phyloP scores from a whole-genome alignment of 2,888 invertebrate species.

The Masnerella sp. region DNA sequence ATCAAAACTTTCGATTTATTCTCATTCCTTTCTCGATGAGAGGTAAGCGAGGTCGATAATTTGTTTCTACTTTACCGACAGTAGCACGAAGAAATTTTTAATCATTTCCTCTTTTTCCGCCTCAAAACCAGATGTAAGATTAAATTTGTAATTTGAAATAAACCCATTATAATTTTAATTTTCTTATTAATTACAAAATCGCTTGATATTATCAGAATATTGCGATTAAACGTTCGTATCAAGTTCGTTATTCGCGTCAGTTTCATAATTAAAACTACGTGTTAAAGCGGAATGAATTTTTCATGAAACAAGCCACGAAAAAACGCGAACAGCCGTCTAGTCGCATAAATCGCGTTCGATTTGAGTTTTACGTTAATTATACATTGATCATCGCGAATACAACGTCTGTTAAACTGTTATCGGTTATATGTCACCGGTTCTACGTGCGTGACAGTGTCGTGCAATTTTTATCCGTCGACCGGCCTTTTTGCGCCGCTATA shows the following conservation, averaged over 20 bases:
- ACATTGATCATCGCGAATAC: conserved; percentile 32
- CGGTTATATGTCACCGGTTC: conserved; percentile 38
- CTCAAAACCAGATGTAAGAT: no score
- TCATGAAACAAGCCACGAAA: conserved; percentile 1
- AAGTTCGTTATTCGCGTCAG: conserved; percentile 4
- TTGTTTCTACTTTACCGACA: no score
- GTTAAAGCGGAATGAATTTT: conserved; percentile 15
- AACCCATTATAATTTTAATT: no score
- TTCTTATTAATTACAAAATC: no score
- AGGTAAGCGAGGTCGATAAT: no score
- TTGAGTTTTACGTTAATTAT: conserved; percentile 35
- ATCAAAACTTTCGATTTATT: no score
- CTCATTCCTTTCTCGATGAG: no score
- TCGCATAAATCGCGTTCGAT: conserved; percentile 28
- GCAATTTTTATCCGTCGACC: conserved; percentile 43
- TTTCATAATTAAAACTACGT: conserved; percentile 24
- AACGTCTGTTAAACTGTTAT: conserved; percentile 43
- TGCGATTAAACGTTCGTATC: conserved; percentile 1
- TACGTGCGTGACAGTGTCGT: conserved; percentile 48
- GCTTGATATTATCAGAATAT: no score
- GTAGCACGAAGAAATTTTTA: no score
- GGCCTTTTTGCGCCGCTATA: conserved; percentile 38
- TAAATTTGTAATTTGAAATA: no score
- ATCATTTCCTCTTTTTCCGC: no score
- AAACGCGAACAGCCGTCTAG: not conserved